Evolutionary conservation across 2,113 vertebrate species (phyloP), one percentile per base, ranked within the genome.

Genomic region (Lepus americanus): DNA sequence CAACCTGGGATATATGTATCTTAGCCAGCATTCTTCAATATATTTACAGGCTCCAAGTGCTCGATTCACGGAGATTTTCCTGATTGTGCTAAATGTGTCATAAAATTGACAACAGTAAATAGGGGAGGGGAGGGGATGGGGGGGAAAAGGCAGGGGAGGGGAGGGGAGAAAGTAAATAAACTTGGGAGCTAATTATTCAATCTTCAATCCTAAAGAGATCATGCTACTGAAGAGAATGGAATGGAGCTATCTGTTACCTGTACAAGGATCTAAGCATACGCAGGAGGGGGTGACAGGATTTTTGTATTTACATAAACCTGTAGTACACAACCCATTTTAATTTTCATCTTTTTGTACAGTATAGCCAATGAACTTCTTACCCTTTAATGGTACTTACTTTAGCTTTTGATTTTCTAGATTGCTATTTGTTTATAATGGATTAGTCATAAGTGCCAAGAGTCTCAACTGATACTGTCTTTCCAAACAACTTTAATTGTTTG

Each of bases 1-100:
- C 98, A 99, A 99, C 96, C 99, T 99, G 98, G 98, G 98, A 95
- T 99, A 97, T 92, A 98, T 99, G 98, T 99, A 98, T 98, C 76
- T 82, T 44, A 17, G 27, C 44, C 63, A 29, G 20, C 27, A 23
- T 36, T 53, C 51, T 88, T 84, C 44, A 59, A 55, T 25, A 13
- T 8, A 59, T 55, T 49, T 63, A 27, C 8, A 53, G 31, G 5
- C 49, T 95, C 69, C 29, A 33, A 16, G 9, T 19, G 29, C 36
- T 84, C 4, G 0, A 11, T 85, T 72, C 6, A 6, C 69, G 87
- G 89, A 64, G 22, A n/a, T 63, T 6, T 53, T 74, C 70, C 78
- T 93, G 10, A 59, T 84, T 72, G 16, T 70, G 16, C 76, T 67
- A 61, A 77, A 31, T 72, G 55, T 39, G 4, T 61, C 22, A 22